Evolutionary conservation across 2,113 vertebrate species (phyloP).

Genomic region (Panurus biarmicus): DNA sequence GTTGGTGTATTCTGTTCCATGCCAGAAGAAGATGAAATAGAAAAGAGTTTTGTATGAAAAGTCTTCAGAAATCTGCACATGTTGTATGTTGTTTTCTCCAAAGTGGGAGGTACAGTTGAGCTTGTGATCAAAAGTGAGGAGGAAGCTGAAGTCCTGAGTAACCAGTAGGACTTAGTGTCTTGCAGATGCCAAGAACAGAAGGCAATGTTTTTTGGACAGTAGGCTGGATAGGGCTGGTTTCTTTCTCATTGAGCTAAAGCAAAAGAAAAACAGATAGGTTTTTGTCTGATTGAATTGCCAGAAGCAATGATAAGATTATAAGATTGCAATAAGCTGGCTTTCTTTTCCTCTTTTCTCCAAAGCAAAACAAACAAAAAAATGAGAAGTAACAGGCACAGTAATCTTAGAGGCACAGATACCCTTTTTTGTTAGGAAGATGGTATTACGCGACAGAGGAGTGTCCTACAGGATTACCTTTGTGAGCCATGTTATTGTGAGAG

Average conservation of each 20-base stretch:
- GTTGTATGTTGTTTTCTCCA: not conserved
- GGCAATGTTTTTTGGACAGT: not conserved
- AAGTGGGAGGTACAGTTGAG: not conserved
- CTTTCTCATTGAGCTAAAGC: not conserved
- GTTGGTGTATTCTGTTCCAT: not conserved
- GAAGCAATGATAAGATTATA: not conserved
- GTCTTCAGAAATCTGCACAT: not conserved
- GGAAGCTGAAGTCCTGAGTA: not conserved
- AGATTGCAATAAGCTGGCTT: slow-evolving; percentile 9
- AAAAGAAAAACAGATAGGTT: not conserved
- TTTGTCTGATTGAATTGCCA: slow-evolving; percentile 16
- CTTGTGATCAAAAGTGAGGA: not conserved
- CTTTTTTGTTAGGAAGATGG: not conserved
- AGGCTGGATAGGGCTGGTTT: not conserved
- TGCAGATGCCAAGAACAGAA: not conserved
- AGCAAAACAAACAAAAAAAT: not conserved
- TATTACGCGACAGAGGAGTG: not conserved
- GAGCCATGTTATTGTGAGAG: not conserved
- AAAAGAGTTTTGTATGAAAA: not conserved
- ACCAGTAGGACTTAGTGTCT: not conserved
- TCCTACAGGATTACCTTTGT: not conserved
- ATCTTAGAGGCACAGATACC: not conserved
- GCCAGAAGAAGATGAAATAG: not conserved
- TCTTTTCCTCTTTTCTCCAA: not conserved
- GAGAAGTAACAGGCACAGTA: not conserved